phyloP scores from a whole-genome alignment of 2,797 vertebrate species.

The Pipistrellus kuhlii region DNA sequence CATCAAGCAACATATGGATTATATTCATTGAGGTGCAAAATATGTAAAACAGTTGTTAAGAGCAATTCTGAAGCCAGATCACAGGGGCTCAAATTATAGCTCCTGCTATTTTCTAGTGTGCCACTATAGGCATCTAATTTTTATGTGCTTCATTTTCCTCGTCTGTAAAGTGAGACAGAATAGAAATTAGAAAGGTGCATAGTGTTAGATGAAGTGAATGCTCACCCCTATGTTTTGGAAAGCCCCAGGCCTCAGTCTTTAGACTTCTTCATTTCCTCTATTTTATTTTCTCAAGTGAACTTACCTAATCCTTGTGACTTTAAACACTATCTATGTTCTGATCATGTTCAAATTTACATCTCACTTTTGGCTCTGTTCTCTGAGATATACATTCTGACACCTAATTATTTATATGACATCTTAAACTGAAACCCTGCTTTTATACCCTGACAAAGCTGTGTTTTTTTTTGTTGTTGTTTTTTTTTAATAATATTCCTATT shows the following conservation, averaged over 20 bases:
- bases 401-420: neutral
- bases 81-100: neutral
- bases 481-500: neutral
- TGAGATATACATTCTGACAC: neutral
- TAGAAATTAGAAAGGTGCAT: neutral
- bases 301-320: neutral
- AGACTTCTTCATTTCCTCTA: neutral
- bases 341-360: neutral
- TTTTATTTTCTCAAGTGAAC: neutral
- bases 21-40: constrained; percentile 12
- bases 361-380: neutral
- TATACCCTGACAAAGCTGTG: neutral
- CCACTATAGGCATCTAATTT: neutral
- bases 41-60: neutral
- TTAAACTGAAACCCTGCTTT: neutral
- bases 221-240: neutral
- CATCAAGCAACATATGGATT: neutral
- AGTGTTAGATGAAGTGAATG: neutral
- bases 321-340: constrained; percentile 6
- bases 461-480: neutral
- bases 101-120: neutral
- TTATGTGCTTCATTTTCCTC: neutral
- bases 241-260: neutral
- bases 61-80: constrained; percentile 5
- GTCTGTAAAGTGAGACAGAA: neutral